Evolutionary conservation across 2,113 vertebrate genomes (phyloP), one percentile per base, ranked within the genome.

Genomic region (Pseudopipra pipra): DNA sequence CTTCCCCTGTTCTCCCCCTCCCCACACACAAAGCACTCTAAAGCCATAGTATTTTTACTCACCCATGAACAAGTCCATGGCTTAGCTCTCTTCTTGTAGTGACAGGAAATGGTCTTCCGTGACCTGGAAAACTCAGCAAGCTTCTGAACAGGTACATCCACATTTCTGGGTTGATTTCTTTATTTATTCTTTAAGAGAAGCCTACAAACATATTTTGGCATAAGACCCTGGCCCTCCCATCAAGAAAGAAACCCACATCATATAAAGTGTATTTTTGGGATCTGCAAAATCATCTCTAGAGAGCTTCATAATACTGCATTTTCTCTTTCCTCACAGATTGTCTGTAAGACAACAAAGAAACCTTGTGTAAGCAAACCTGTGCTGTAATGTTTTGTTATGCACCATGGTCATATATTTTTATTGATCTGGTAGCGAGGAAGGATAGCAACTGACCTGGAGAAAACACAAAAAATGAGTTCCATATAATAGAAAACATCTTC

Each of bases 91-190:
- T 80, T 94, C 92, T 76, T 78, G 35, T 84, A 80, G 49, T 79
- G 58, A 52, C 80, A 90, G 73, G n/a, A 93, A 93, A 95, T 41
- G 46, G 61, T 87, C 73, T 93, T 89, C 94, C 79, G 56, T 94
- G 84, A 96, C 94, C 90, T 96, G 86, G 80, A 95, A 96, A 96
- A 89, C 66, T 77, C 88, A 78, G 83, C 73, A 93, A 87, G 76
- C 68, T 94, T 96, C 62, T 89, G 61, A 87, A 68, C 12, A 70
- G 41, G 84, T 49, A 58, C 9, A 73, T 54, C 23, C 19, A 1
- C 17, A 28, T 73, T 85, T 92, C 61, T 94, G 35, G 1, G 43
- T 39, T 90, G 52, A 43, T 63, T 85, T 90, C 55, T 67, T 52
- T 2, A n/a, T 59, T 76, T 80, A 10, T 44, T 92, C 13, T 87